Conservation (phyloP, 1,140 invertebrate species). For the Procambarus virginalis region DNA sequence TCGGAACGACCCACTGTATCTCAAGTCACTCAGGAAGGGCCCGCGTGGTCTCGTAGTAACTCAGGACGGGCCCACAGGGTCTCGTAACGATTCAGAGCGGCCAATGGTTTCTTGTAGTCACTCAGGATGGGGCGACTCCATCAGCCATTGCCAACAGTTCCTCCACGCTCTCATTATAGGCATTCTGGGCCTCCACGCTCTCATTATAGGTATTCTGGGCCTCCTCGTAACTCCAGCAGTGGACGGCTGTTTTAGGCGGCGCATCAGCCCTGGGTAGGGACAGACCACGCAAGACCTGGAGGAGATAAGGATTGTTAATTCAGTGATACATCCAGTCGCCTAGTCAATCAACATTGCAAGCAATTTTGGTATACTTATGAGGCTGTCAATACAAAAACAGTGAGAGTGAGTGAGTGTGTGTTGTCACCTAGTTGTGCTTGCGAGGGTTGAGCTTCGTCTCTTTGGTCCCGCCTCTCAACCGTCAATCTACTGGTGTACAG, state of each 20-base stretch:
- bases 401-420: no score
- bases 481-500: no score
- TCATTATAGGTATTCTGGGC: constrained; percentile 34
- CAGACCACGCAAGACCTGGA: neutral
- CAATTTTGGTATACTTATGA: no score
- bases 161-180: neutral
- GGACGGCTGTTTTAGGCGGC: neutral
- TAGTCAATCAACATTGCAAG: no score
- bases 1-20: no score
- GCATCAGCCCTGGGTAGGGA: neutral
- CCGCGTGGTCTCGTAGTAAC: neutral
- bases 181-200: neutral
- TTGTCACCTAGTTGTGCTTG: no score
- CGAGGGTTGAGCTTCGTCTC: no score
- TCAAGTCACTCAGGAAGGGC: no score
- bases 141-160: neutral
- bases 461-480: no score
- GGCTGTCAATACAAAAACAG: no score
- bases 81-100: neutral
- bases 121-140: neutral
- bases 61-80: neutral
- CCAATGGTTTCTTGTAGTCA: neutral
- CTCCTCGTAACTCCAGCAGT: constrained; percentile 21
- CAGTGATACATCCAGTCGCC: no score
- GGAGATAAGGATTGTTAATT: neutral